These are phyloP conservation scores for Pseudanteris insignis DNA, from an alignment of 2,888 invertebrate species.

Conservation along the genomic window DNA sequence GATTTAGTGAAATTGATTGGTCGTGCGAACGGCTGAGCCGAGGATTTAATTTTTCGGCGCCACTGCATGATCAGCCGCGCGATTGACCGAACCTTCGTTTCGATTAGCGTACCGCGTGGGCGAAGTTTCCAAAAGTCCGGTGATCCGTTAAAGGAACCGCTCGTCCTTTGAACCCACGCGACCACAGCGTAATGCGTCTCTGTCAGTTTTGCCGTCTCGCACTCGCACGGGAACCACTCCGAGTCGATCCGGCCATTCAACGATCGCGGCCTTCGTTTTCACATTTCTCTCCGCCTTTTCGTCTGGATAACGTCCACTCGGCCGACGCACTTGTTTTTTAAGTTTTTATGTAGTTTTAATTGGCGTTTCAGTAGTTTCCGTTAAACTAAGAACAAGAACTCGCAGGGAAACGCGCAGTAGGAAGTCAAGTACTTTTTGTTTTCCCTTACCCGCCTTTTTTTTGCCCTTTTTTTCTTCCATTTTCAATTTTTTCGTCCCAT, in stretches of 20 bases:
- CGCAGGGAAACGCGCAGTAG: constrained; percentile 18
- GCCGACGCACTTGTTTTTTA: constrained; percentile 27
- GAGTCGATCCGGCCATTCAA: constrained; percentile 13
- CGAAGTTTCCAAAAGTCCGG: constrained; percentile 26
- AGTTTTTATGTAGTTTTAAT: constrained; percentile 39
- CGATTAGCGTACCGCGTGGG: constrained; percentile 29
- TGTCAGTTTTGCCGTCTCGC: constrained; percentile 14
- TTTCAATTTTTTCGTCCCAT: constrained; percentile 19
- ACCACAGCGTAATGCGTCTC: constrained; percentile 17
- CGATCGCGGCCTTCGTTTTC: background rate
- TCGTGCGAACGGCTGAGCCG: constrained; percentile 2
- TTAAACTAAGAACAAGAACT: constrained; percentile 37
- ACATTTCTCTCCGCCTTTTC: constrained; percentile 13
- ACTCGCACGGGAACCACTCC: constrained; percentile 15
- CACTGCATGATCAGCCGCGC: too few relatives aligned
- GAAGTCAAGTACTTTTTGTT: constrained; percentile 36
- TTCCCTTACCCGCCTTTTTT: constrained; percentile 11
- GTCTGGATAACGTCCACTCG: constrained; percentile 22
- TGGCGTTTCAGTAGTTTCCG: constrained; percentile 37
- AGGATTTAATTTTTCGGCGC: background rate
- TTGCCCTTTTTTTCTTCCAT: constrained; percentile 16
- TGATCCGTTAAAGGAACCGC: constrained; percentile 34
- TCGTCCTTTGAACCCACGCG: constrained; percentile 14
- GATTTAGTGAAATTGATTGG: constrained; percentile 18
- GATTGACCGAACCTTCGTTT: constrained; percentile 25